These are phyloP conservation scores for Trichomycterus rosablanca DNA, from an alignment of 2,113 vertebrate species.

Conservation along the genomic window DNA sequence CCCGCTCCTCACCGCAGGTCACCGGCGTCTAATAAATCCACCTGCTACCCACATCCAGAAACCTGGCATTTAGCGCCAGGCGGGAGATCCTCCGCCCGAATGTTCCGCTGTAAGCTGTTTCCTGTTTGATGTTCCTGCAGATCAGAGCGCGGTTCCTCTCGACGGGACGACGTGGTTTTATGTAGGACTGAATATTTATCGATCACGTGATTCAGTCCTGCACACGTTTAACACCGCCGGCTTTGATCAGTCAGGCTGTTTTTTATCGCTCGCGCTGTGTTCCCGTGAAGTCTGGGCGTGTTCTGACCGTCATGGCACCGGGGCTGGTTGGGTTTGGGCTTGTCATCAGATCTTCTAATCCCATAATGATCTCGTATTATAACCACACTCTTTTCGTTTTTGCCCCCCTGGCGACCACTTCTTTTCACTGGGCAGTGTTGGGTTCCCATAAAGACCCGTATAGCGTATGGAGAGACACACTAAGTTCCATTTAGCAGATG, in stretches of 20 bases:
- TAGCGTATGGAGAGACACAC: too few relatives aligned
- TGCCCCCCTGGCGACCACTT: too few relatives aligned
- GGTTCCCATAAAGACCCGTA: too few relatives aligned
- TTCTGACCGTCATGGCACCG: background rate
- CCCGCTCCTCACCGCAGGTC: slow-evolving; percentile 18
- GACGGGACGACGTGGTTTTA: background rate
- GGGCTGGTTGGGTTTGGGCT: too few relatives aligned
- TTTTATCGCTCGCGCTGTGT: too few relatives aligned
- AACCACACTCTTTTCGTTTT: too few relatives aligned
- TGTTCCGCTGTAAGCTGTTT: background rate
- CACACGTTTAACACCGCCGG: background rate
- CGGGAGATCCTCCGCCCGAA: slow-evolving; percentile 3
- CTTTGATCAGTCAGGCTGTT: background rate
- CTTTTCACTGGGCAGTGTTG: too few relatives aligned
- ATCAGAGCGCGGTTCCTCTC: slow-evolving; percentile 7
- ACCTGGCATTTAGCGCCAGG: background rate
- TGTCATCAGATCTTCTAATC: too few relatives aligned
- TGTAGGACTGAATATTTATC: slow-evolving; percentile 4
- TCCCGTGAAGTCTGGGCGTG: too few relatives aligned
- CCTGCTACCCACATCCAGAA: slow-evolving; percentile 5
- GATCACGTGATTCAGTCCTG: background rate
- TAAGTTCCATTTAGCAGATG: too few relatives aligned
- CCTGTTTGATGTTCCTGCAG: background rate
- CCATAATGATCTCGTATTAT: too few relatives aligned
- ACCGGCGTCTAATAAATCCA: slow-evolving; percentile 7